Percentiles rank a stretch among this genome's conserved stretches.
Conservation (phyloP, 2,888 invertebrate genomes). For the Yponomeuta cagnagella region DNA sequence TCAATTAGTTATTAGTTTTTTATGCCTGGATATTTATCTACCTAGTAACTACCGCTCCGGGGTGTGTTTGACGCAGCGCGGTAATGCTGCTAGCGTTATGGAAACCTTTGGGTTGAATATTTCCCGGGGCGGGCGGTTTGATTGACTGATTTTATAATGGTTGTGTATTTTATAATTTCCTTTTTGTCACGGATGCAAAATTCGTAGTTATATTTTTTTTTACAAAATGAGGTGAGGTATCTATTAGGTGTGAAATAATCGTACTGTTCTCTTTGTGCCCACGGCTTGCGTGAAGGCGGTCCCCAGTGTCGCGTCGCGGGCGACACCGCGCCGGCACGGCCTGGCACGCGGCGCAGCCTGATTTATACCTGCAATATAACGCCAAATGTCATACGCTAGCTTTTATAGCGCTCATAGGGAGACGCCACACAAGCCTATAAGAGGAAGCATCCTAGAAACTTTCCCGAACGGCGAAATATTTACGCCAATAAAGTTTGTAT, state of each 20-base stretch:
- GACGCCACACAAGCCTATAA: slow-evolving; percentile 19
- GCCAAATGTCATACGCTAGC: slow-evolving; percentile 67
- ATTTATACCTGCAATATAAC: slow-evolving; percentile 73
- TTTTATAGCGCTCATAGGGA: slow-evolving; percentile 63
- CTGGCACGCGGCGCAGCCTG: slow-evolving; percentile 39
- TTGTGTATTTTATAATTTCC: neutral
- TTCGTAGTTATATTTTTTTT: too few species aligned
- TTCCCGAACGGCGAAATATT: slow-evolving; percentile 30
- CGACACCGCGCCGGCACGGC: slow-evolving; percentile 14
- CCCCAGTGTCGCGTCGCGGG: slow-evolving; percentile 16
- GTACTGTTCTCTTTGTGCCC: neutral
- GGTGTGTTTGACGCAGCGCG: too few species aligned
- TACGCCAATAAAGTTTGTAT: neutral
- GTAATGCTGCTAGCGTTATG: too few species aligned
- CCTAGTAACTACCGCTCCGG: too few species aligned
- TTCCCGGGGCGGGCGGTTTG: too few species aligned
- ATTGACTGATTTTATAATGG: too few species aligned
- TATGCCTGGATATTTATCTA: too few species aligned
- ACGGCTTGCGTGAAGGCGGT: neutral
- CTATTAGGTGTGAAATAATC: slow-evolving; percentile 10
- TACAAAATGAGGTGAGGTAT: neutral
- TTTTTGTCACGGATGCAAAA: too few species aligned
- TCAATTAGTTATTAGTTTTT: too few species aligned
- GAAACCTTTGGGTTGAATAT: too few species aligned
- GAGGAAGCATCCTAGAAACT: neutral